These are phyloP conservation scores for Heterochromis multidens DNA, from an alignment of 2,113 vertebrate species.

Conservation along the genomic window DNA sequence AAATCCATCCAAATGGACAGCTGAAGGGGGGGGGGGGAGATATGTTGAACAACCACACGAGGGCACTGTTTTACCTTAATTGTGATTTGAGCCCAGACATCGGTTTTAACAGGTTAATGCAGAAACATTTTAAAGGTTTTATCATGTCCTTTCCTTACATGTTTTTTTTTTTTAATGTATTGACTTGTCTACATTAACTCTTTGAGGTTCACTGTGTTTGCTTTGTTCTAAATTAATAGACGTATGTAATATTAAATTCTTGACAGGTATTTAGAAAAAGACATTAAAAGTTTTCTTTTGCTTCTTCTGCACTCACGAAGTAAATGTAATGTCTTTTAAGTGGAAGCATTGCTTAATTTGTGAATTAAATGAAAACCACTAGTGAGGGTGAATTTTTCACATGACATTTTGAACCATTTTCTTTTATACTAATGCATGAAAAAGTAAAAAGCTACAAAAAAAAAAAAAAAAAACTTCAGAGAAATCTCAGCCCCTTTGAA, in stretches of 20 bases:
- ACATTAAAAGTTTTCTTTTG: neutral
- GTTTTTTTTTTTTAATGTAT: neutral
- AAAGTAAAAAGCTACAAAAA: neutral
- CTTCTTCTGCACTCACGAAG: neutral
- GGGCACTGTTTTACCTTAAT: conserved; percentile 54
- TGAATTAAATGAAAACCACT: neutral
- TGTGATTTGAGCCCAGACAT: neutral
- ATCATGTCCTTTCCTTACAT: neutral
- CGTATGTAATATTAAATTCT: neutral
- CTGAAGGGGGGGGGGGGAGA: no score
- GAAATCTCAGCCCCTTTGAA: conserved; percentile 1
- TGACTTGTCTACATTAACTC: neutral
- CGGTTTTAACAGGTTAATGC: neutral
- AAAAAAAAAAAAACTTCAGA: neutral
- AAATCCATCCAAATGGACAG: neutral
- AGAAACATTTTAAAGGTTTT: neutral
- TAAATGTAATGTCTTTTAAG: neutral
- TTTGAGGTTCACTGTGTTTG: neutral
- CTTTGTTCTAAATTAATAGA: neutral
- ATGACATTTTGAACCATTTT: neutral
- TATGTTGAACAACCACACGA: conserved; percentile 52
- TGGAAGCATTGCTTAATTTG: neutral
- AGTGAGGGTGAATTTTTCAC: neutral
- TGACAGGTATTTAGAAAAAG: neutral
- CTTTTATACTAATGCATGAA: neutral